These are phyloP conservation scores for Elegia similella DNA, from an alignment of 2,888 invertebrate species.

Conservation along the genomic window DNA sequence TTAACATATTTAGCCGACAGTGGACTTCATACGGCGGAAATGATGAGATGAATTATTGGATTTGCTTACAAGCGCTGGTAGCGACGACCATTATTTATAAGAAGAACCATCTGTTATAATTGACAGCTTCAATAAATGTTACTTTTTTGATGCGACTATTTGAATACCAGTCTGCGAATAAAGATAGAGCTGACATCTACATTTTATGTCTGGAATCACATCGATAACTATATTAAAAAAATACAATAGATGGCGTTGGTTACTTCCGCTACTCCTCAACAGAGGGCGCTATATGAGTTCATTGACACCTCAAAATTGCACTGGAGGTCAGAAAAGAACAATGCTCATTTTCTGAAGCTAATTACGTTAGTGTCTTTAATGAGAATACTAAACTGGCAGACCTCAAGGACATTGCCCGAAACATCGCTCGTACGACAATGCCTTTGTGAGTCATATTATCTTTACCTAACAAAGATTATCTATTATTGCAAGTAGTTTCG, in stretches of 20 bases:
- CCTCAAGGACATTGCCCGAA: conserved; percentile 5
- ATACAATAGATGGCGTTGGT: conserved; percentile 6
- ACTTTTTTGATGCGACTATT: too few relatives aligned
- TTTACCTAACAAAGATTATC: conserved; percentile 3
- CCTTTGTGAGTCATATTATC: conserved; percentile 13
- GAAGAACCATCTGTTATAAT: too few relatives aligned
- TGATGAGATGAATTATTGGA: too few relatives aligned
- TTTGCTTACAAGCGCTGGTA: too few relatives aligned
- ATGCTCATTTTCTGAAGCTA: not conserved
- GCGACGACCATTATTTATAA: too few relatives aligned
- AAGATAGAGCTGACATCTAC: not conserved
- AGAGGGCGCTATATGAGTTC: conserved; percentile 37
- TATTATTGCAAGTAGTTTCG: conserved; percentile 14
- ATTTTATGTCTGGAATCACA: not conserved
- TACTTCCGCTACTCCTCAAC: conserved; percentile 31
- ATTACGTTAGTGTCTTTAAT: conserved; percentile 11
- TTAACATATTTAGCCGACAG: too few relatives aligned
- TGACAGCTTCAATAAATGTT: too few relatives aligned
- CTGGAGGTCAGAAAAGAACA: not conserved
- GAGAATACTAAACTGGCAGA: conserved; percentile 8
- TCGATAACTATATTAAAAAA: not conserved
- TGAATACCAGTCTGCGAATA: too few relatives aligned
- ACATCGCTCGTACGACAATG: not conserved
- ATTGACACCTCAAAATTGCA: conserved; percentile 1
- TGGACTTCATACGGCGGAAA: too few relatives aligned